phyloP scores from a whole-genome alignment of 2,888 invertebrate species.

The Polydrusus pterygomalis region DNA sequence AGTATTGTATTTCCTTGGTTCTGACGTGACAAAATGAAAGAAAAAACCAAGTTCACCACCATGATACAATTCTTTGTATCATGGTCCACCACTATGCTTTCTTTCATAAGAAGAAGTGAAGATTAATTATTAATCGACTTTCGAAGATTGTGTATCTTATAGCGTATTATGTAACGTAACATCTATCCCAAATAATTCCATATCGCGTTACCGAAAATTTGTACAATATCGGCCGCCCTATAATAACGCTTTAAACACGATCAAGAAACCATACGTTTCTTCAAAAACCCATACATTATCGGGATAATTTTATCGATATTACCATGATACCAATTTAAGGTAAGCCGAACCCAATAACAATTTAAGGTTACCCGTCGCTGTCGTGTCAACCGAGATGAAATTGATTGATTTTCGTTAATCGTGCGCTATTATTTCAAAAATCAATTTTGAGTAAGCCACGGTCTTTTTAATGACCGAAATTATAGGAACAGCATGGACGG shows the following conservation, averaged over 20 bases:
- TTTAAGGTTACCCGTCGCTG: slow-evolving; percentile 8
- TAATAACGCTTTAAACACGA: slow-evolving; percentile 18
- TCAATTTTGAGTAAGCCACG: slow-evolving; percentile 9
- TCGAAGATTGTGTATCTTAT: too few relatives aligned
- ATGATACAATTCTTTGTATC: too few relatives aligned
- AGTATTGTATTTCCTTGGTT: too few relatives aligned
- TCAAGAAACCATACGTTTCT: slow-evolving; percentile 16
- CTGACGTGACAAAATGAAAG: background rate
- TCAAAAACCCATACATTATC: slow-evolving; percentile 26
- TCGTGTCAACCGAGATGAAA: slow-evolving; percentile 17
- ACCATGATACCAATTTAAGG: background rate
- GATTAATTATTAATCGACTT: too few relatives aligned
- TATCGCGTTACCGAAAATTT: background rate
- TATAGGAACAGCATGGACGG: background rate
- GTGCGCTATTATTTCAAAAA: slow-evolving; percentile 17
- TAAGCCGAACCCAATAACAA: background rate
- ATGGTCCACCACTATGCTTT: too few relatives aligned
- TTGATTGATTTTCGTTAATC: slow-evolving; percentile 31
- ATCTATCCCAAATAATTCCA: too few relatives aligned
- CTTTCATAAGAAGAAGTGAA: too few relatives aligned
- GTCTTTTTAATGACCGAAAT: background rate
- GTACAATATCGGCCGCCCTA: slow-evolving; percentile 23
- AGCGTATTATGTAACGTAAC: too few relatives aligned
- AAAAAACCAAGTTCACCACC: too few relatives aligned
- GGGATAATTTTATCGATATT: slow-evolving; percentile 19